Conservation (phyloP, 92 coral and sea anemone genomes). For the Umimayanthus chanpuru region DNA sequence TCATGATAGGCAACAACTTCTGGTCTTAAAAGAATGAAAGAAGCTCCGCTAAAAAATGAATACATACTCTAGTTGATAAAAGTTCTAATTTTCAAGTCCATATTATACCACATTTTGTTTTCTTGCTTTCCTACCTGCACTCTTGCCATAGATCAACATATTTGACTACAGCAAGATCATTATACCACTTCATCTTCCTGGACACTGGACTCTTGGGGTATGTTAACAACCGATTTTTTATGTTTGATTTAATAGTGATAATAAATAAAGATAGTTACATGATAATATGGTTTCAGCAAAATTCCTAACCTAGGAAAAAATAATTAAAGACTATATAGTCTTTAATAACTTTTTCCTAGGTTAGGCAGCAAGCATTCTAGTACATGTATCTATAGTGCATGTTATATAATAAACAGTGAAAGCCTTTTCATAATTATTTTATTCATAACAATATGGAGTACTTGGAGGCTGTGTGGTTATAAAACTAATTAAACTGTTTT, state of each 20-base stretch:
- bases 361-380: not conserved
- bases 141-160: constrained; percentile 46
- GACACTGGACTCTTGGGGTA: constrained; percentile 51
- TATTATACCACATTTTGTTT: too few species aligned
- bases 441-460: constrained; percentile 4
- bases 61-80: too few species aligned
- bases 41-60: too few species aligned
- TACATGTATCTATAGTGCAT: not conserved
- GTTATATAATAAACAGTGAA: not conserved
- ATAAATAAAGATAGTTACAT: constrained; percentile 14
- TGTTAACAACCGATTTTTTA: constrained; percentile 2
- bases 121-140: too few species aligned
- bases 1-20: too few species aligned
- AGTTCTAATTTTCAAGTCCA: too few species aligned
- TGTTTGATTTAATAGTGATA: constrained; percentile 21
- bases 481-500: not conserved
- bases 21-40: too few species aligned
- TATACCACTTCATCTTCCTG: constrained; percentile 46
- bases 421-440: not conserved
- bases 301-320: too few species aligned
- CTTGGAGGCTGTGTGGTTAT: constrained; percentile 14
- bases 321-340: too few species aligned
- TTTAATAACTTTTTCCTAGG: not conserved
- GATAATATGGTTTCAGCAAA: not conserved
- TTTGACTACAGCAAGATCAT: constrained; percentile 37